phyloP scores from a whole-genome alignment of 2,888 invertebrate genomes.

The Amorpha juglandis region DNA sequence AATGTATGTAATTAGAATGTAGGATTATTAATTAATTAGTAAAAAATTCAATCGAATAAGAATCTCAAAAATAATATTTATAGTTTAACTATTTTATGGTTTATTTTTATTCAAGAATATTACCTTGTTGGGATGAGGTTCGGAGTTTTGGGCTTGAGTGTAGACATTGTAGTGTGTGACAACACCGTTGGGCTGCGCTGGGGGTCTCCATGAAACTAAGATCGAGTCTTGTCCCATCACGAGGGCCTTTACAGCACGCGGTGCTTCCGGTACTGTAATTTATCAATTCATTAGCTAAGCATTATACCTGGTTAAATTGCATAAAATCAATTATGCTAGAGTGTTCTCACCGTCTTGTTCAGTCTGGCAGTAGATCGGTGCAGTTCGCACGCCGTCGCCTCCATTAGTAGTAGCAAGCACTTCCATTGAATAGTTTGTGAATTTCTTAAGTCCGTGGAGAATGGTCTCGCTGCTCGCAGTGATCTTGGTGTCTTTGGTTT shows the following conservation, averaged over 20 bases:
- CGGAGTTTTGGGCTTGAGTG: conserved; percentile 89
- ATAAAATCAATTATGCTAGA: not conserved
- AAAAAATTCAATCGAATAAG: no score
- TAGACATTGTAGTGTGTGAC: conserved; percentile 97
- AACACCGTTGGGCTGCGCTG: conserved; percentile 95
- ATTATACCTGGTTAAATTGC: not conserved
- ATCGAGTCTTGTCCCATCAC: conserved; percentile 96
- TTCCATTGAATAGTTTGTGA: conserved; percentile 98
- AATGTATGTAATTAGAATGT: conserved; percentile 7
- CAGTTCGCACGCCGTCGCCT: conserved; percentile 95
- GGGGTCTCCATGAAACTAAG: conserved; percentile 96
- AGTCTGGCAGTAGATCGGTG: conserved; percentile 95
- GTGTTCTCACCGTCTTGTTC: conserved; percentile 93
- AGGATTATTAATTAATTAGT: not conserved
- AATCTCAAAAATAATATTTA: no score
- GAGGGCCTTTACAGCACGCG: conserved; percentile 95
- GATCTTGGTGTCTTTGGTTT: conserved; percentile 95
- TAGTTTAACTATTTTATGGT: no score
- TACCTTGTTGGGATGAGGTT: conserved; percentile 90
- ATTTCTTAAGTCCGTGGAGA: conserved; percentile 96
- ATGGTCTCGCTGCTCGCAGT: conserved; percentile 97
- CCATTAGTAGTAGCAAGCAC: conserved; percentile 97
- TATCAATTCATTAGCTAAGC: not conserved
- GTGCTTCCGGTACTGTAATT: conserved; percentile 93
- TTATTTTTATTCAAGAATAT: no score